phyloP scores from a whole-genome alignment of 2,797 vertebrate species.

The Coendou prehensilis region DNA sequence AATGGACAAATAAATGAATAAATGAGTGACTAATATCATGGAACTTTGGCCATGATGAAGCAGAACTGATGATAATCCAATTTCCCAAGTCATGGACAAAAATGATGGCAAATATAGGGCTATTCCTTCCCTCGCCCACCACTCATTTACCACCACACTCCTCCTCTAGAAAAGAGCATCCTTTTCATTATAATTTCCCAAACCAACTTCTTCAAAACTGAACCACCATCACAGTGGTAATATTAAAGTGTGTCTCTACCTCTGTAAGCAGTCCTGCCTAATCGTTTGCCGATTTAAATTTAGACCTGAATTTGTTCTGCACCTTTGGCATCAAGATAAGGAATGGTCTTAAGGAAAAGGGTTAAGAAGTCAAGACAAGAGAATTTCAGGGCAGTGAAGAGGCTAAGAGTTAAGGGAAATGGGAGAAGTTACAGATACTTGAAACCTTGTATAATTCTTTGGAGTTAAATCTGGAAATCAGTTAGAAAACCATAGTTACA shows the following conservation, averaged over 20 bases:
- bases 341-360: not conserved
- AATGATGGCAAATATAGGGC: slow-evolving; percentile 63
- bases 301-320: slow-evolving; percentile 29
- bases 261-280: not conserved
- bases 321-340: not conserved
- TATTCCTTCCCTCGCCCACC: not conserved
- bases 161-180: not conserved
- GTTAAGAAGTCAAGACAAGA: not conserved
- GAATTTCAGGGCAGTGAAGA: not conserved
- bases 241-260: not conserved
- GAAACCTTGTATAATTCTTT: slow-evolving; percentile 34
- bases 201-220: slow-evolving; percentile 43
- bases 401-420: not conserved
- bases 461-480: slow-evolving; percentile 43
- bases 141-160: not conserved
- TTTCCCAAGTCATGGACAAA: slow-evolving; percentile 70
- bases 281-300: slow-evolving; percentile 47
- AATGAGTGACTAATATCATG: slow-evolving; percentile 26
- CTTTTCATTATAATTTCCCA: slow-evolving; percentile 59
- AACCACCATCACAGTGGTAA: not conserved
- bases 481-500: slow-evolving; percentile 54
- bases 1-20: not conserved
- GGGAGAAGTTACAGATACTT: not conserved
- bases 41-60: slow-evolving; percentile 49
- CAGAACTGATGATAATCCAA: slow-evolving; percentile 35